These are phyloP conservation scores for Brotula barbata DNA, from an alignment of 2,797 vertebrate species.

Conservation along the genomic window DNA sequence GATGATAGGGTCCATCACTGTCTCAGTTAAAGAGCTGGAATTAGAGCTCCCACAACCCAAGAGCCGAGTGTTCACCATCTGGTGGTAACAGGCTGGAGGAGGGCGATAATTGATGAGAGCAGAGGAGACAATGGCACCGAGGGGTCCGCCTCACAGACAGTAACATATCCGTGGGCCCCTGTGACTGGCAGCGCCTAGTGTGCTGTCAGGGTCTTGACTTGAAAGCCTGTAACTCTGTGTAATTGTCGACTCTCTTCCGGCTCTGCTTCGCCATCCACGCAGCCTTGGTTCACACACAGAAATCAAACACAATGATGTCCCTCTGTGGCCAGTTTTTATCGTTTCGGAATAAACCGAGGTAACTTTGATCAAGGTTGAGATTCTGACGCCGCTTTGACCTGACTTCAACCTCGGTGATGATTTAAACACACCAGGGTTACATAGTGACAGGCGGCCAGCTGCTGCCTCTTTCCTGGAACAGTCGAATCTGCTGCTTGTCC, in stretches of 20 bases:
- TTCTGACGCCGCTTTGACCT: conserved; percentile 38
- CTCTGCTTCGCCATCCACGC: conserved; percentile 2
- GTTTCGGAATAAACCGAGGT: conserved; percentile 8
- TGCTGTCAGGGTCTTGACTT: conserved; percentile 51
- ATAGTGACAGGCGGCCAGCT: conserved; percentile 69
- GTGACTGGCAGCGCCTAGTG: conserved; percentile 58
- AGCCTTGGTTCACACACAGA: conserved; percentile 11
- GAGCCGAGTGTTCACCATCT: conserved; percentile 68
- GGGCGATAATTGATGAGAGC: conserved; percentile 69
- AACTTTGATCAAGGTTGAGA: conserved; percentile 25
- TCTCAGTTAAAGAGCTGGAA: conserved; percentile 42
- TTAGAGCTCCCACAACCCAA: conserved; percentile 52
- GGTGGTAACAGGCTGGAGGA: conserved; percentile 51
- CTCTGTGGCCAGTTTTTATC: neutral
- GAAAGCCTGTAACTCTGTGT: conserved; percentile 52
- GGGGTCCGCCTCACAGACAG: conserved; percentile 44
- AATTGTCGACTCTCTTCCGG: conserved; percentile 43
- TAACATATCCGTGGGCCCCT: conserved; percentile 51
- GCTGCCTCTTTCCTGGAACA: conserved; percentile 62
- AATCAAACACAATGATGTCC: conserved; percentile 11
- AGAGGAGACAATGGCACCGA: conserved; percentile 39
- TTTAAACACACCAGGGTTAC: conserved; percentile 40
- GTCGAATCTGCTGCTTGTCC: conserved; percentile 60
- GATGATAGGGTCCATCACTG: neutral
- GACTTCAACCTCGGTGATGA: conserved; percentile 39